These are phyloP conservation scores for Ypsolopha sequella DNA, from an alignment of 2,888 invertebrate species.

Conservation along the genomic window DNA sequence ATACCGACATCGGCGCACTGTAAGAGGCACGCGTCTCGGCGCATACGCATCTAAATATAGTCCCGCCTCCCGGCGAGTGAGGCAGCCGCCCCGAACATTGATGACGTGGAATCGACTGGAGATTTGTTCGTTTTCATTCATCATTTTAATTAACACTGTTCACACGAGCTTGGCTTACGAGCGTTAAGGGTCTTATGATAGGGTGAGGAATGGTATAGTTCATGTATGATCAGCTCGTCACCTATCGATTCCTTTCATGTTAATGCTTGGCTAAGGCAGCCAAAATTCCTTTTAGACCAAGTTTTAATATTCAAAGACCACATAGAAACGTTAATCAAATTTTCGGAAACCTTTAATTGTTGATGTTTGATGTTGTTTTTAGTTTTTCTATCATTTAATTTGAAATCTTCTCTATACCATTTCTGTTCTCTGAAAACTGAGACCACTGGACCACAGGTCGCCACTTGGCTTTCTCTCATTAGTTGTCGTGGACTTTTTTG, in stretches of 20 bases:
- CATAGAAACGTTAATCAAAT: not conserved
- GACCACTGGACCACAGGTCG: constrained; percentile 8
- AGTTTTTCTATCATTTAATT: not conserved
- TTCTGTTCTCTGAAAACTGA: constrained; percentile 2
- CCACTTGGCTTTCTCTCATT: constrained; percentile 9
- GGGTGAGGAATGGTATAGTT: not conserved
- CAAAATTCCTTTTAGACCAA: not conserved
- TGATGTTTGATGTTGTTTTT: no score
- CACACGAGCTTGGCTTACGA: not conserved
- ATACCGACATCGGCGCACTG: not conserved
- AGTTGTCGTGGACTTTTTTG: constrained; percentile 8
- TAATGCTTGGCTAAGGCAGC: not conserved
- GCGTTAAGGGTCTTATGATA: no score
- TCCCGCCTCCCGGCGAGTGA: constrained; percentile 48
- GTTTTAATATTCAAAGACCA: not conserved
- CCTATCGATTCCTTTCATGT: not conserved
- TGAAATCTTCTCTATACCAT: not conserved
- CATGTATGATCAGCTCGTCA: not conserved
- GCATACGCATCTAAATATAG: constrained; percentile 60
- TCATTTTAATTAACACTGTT: not conserved
- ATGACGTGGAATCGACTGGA: not conserved
- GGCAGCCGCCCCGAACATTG: constrained; percentile 5
- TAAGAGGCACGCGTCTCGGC: constrained; percentile 41
- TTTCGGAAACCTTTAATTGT: not conserved
- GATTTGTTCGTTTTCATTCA: not conserved